phyloP scores from a whole-genome alignment of 2,797 vertebrate species.

The Poliocrania exsul region DNA sequence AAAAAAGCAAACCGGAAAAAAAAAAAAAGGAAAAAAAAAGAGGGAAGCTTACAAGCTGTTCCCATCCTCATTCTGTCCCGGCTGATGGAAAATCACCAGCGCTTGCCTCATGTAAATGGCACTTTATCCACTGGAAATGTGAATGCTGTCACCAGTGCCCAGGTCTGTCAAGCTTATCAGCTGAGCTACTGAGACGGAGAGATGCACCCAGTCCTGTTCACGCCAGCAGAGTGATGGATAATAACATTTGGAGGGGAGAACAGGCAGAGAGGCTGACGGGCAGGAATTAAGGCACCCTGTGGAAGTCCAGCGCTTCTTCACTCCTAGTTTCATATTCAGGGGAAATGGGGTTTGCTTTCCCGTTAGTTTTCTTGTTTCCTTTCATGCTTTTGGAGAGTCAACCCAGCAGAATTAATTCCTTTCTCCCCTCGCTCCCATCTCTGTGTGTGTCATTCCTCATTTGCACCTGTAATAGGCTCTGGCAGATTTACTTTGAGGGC shows the following conservation, averaged over 20 bases:
- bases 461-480: background rate
- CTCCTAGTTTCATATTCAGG: slow-evolving; percentile 33
- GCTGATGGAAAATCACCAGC: slow-evolving; percentile 62
- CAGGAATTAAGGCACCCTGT: slow-evolving; percentile 55
- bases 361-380: background rate
- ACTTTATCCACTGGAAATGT: slow-evolving; percentile 70
- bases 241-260: slow-evolving; percentile 62
- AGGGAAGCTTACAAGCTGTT: slow-evolving; percentile 27
- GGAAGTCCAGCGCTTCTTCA: slow-evolving; percentile 49
- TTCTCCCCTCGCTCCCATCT: background rate
- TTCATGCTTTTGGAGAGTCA: background rate
- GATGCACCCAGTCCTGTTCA: slow-evolving; percentile 59
- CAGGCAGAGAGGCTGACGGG: slow-evolving; percentile 47
- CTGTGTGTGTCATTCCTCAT: background rate
- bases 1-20: background rate
- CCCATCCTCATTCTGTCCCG: slow-evolving; percentile 30
- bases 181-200: slow-evolving; percentile 40
- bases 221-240: slow-evolving; percentile 67
- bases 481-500: background rate
- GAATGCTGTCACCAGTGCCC: slow-evolving; percentile 65
- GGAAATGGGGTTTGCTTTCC: slow-evolving; percentile 21
- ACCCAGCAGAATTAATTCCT: slow-evolving; percentile 5
- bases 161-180: slow-evolving; percentile 71
- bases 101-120: slow-evolving; percentile 67
- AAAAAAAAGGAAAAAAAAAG: background rate